A percentile compares a stretch with the other conserved stretches of the same genome.
These are phyloP conservation scores for Pao palembangensis DNA, from an alignment of 2,113 vertebrate genomes.

Conservation along the genomic window DNA sequence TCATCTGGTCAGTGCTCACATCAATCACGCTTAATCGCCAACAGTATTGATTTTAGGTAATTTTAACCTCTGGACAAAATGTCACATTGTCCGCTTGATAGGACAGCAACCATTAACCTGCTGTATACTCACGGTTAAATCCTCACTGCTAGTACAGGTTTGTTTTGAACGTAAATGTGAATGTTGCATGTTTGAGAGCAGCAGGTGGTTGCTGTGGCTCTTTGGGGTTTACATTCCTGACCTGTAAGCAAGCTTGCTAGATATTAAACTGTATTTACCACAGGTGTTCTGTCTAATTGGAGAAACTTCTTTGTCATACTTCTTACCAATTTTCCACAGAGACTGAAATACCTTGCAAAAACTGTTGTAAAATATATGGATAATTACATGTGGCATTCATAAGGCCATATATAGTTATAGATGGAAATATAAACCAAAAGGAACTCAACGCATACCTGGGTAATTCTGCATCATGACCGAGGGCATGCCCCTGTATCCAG, in stretches of 20 bases:
- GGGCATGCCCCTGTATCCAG: slow-evolving; percentile 93
- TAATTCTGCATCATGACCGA: slow-evolving; percentile 99
- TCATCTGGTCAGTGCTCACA: not conserved
- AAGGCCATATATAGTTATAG: not conserved
- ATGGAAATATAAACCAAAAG: not conserved
- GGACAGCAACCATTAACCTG: not conserved
- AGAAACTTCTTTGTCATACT: too few species aligned
- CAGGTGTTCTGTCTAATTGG: too few species aligned
- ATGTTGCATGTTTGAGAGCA: too few species aligned
- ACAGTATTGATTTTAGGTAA: slow-evolving; percentile 6
- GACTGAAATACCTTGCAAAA: not conserved
- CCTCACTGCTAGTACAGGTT: too few species aligned
- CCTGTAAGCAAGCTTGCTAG: too few species aligned
- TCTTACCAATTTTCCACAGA: not conserved
- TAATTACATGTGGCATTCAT: not conserved
- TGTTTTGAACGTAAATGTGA: too few species aligned
- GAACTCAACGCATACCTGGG: slow-evolving; percentile 80
- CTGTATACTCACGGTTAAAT: not conserved
- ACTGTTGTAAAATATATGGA: not conserved
- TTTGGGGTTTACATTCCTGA: too few species aligned
- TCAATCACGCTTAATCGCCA: slow-evolving; percentile 4
- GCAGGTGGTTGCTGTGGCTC: too few species aligned
- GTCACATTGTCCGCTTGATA: not conserved
- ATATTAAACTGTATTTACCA: too few species aligned
- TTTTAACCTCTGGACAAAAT: not conserved